Evolutionary conservation across 2,888 invertebrate species (phyloP).

Genomic region (Scrobipalpa costella): DNA sequence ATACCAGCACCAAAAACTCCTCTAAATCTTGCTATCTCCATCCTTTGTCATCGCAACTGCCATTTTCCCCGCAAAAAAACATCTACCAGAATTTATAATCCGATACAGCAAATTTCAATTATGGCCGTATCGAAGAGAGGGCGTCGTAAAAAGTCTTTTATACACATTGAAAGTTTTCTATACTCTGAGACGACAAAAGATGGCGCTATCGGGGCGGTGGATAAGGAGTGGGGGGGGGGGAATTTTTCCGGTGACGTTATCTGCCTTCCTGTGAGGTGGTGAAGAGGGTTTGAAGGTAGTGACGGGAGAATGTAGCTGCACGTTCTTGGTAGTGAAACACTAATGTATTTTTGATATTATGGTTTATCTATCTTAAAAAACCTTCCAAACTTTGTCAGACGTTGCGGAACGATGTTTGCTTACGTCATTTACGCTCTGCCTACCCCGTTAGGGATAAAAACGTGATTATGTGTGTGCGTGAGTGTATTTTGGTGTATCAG

Average conservation of each 20-base stretch:
- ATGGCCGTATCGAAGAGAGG: background rate
- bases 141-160: conserved; percentile 17
- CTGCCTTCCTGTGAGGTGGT: conserved; percentile 8
- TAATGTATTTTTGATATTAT: background rate
- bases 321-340: background rate
- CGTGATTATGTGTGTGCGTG: too few relatives aligned
- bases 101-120: conserved; percentile 16
- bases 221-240: background rate
- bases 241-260: conserved; percentile 7
- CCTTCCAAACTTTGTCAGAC: too few relatives aligned
- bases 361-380: background rate
- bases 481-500: too few relatives aligned
- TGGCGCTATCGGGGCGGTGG: conserved; percentile 4
- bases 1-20: background rate
- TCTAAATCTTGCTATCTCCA: background rate
- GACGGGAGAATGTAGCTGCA: background rate
- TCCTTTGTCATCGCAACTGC: background rate
- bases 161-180: conserved; percentile 18
- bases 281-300: background rate
- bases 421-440: too few relatives aligned
- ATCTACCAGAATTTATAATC: conserved; percentile 17
- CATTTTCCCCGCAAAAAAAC: background rate
- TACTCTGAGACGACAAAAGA: conserved; percentile 8
- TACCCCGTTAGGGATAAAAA: too few relatives aligned
- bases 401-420: too few relatives aligned